Conservation (phyloP, 2,888 invertebrate genomes). For the Rotaria sp. region DNA sequence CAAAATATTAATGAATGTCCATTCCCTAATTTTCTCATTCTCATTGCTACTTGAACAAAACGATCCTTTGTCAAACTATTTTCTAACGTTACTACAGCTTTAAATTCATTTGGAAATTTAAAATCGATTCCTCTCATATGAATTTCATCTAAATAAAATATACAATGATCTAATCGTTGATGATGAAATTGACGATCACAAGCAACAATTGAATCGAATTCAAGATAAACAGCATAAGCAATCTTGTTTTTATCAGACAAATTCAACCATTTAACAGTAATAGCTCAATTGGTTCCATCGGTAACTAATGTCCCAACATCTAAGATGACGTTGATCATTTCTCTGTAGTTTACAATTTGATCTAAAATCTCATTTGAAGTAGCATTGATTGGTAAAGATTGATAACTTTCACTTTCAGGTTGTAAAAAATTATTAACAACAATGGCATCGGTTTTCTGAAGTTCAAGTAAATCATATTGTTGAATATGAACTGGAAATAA, state of each 20-base stretch:
- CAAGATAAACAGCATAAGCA: neutral
- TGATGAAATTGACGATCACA: neutral
- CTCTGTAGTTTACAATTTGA: neutral
- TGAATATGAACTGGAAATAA: neutral
- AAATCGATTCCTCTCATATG: neutral
- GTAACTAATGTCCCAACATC: neutral
- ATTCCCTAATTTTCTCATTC: neutral
- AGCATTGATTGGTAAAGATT: neutral
- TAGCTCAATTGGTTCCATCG: neutral
- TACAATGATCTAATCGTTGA: neutral
- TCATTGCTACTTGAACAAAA: neutral
- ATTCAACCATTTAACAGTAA: neutral
- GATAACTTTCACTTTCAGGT: neutral
- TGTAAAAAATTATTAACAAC: neutral
- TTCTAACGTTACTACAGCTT: neutral
- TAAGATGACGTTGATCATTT: neutral
- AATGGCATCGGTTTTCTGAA: neutral
- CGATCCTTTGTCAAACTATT: neutral
- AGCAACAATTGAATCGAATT: neutral
- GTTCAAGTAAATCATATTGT: neutral
- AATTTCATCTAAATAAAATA: slow-evolving; percentile 6
- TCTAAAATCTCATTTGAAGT: neutral
- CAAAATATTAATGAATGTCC: neutral
- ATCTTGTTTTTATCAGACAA: neutral
- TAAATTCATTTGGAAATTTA: neutral